Base-by-base conservation (phyloP, 2,113 vertebrate species). In the Herpetotheres cachinnans region DNA sequence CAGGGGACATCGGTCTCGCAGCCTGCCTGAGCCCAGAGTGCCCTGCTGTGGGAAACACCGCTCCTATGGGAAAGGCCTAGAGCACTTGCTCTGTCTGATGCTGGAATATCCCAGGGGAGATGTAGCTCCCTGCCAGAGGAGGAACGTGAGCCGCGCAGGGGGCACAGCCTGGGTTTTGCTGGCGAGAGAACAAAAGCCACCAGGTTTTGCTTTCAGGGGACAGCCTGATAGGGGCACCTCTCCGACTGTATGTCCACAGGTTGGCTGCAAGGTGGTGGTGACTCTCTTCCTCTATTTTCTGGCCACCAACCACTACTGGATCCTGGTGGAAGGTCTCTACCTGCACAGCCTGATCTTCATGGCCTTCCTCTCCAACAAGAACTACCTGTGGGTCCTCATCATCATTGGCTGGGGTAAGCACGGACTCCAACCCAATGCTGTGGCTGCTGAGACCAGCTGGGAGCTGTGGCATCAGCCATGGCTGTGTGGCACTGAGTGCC, bases 291-390 rank as follows among this genome's bases (percentile, higher is more conserved):
- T 99, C 46, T 99, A 99, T 89, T 99, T 99, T 85, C 97, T 99
- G 98, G 99, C 99, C 30, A 99, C 99, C 84, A 99, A 99, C 96
- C 99, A 99, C 96, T 99, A 98, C 95, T 99, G 99, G 99, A 99
- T 99, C 91, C 97, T 99, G 92, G 99, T 99, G 95, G 99, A 99
- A 97, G 99, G 99, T 8, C 97, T 99, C 83, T 99, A 99, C 95
- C 97, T 99, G 49, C 99, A 99, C 83, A 99, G 99, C 91, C 98
- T 99, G 74, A 99, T 99, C 97, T 99, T 99, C 97, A 99, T 99
- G 99, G 99, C 99, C 91, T 99, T 99, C 95, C 97, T 99, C 62
- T 99, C 99, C 32, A 99, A 99, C 95, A 99, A 98, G 97, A 99
- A 96, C 97, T 99, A 99, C 97, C 95, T 99, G 47, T 99, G 99